Base-by-base conservation (phyloP, 2,113 vertebrate genomes). In the Promerops cafer region DNA sequence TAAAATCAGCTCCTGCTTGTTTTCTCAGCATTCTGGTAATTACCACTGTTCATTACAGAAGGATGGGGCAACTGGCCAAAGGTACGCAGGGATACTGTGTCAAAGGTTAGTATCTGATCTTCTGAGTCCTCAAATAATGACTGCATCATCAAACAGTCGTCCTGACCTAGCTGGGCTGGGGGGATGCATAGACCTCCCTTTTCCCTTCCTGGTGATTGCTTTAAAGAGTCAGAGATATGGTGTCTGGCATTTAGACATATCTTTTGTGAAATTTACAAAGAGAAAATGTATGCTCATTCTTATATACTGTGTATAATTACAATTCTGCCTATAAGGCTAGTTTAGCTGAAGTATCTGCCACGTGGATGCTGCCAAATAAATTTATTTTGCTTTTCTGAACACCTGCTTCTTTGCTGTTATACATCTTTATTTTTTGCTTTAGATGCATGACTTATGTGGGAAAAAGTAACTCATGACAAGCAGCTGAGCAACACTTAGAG, bases 401-500 rank as follows among this genome's bases (percentile, higher is more conserved):
- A 94, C 72, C 93, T 95, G 76, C 50, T 89, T 57, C 87, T 96
- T 85, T 88, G 66, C 75, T 80, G 11, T 86, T 70, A 16, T 11
- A 68, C 33, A 52, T 91, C 70, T 88, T 92, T 94, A 90, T 72
- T 92, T 93, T 84, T 86, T 65, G 60, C 76, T 96, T 71, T 66
- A 49, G 70, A 69, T 50, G 45, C 39, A 64, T 74, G 56, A 93
- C 49, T 76, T 74, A 65, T n/a, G 35, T 75, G 59, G 66, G 91
- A 23, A 89, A 89, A 81, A 95, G 78, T 71, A 94, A 75, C 91
- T 96, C 47, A 9, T 93, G 94, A 90, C 89, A 84, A 83, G 56
- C 80, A 92, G 93, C 89, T 92, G 89, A 94, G 54, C 71, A 84
- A 54, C 72, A 44, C 47, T 63, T 68, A 12, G 39, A 95, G 54